Conservation (phyloP, 2,113 vertebrate genomes). For the Sprattus sprattus region DNA sequence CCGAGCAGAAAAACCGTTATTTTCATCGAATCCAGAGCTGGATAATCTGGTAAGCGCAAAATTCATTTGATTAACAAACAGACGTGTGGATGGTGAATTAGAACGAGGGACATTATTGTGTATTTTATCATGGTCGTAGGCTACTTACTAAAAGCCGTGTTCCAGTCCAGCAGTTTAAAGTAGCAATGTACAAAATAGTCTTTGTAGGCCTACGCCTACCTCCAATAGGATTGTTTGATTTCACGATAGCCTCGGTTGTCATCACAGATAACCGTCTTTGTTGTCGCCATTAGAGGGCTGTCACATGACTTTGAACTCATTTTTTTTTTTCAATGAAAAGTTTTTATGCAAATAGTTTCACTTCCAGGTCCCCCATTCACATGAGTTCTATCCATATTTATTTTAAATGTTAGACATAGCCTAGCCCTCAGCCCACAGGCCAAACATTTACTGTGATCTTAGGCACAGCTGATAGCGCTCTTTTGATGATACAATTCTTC, state of each 20-base stretch:
- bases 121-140: slow-evolving; percentile 20
- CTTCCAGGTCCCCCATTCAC: neutral
- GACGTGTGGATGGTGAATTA: neutral
- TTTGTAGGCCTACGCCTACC: slow-evolving; percentile 18
- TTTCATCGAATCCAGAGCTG: slow-evolving; percentile 99
- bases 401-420: neutral
- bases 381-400: neutral
- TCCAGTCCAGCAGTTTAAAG: neutral
- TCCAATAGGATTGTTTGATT: slow-evolving; percentile 65
- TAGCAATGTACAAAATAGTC: neutral
- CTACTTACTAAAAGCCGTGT: neutral
- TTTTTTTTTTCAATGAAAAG: slow-evolving; percentile 46
- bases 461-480: neutral
- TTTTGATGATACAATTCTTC: neutral
- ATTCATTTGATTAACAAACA: slow-evolving; percentile 22
- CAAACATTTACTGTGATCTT: neutral
- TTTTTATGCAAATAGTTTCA: slow-evolving; percentile 42
- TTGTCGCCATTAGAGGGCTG: slow-evolving; percentile 66
- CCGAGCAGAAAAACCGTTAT: slow-evolving; percentile 98
- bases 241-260: slow-evolving; percentile 55
- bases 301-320: slow-evolving; percentile 55
- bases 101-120: slow-evolving; percentile 24
- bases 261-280: slow-evolving; percentile 58
- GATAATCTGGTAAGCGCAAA: slow-evolving; percentile 97
- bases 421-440: neutral